Evolutionary conservation across 2,113 vertebrate genomes (phyloP), one percentile per base, ranked within the genome.

Genomic region (Pseudopipra pipra): DNA sequence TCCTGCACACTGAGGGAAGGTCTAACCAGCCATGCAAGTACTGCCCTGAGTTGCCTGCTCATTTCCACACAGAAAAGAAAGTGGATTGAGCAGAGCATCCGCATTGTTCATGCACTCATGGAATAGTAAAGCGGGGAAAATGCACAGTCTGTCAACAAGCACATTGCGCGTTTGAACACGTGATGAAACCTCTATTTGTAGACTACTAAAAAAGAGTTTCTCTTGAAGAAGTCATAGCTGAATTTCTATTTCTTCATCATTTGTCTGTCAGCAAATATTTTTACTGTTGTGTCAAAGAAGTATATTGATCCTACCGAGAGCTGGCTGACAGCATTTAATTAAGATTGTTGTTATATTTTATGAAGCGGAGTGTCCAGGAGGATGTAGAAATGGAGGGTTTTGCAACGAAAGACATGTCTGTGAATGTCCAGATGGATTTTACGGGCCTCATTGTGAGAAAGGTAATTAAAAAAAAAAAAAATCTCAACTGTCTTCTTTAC

Each of bases 391-490:
- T 1, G 98, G 98, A 96, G 99, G 99, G 2, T 95, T 98, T 93
- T 99, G 99, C 96, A 99, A 98, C 0, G 98, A 99, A 70, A 98
- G 98, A 61, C 98, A 98, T 10, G 89, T 99, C 86, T 99, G 99
- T 55, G 98, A 99, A 87, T 99, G 99, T 96, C 98, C 98, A 56
- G 98, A 98, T 96, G 99, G 98, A 58, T 99, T 99, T 97, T 99
- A 99, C 0, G 98, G 99, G 2, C 98, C 98, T 54, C 98, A 99
- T 82, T 99, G 99, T 96, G 99, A 99, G 94, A 99, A 99, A 98
- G 99, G 99, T 99, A 98, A 97, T 58, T 61, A 35, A 11, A 23
- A 74, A 91, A 81, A 39, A 39, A 41, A 51, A 39, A 31, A 43
- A 12, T 43, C 17, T 81, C 23, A 23, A 30, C 54, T 83, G 5